These are phyloP conservation scores for Junonia oenone DNA, from an alignment of 2,888 invertebrate species.

Conservation along the genomic window DNA sequence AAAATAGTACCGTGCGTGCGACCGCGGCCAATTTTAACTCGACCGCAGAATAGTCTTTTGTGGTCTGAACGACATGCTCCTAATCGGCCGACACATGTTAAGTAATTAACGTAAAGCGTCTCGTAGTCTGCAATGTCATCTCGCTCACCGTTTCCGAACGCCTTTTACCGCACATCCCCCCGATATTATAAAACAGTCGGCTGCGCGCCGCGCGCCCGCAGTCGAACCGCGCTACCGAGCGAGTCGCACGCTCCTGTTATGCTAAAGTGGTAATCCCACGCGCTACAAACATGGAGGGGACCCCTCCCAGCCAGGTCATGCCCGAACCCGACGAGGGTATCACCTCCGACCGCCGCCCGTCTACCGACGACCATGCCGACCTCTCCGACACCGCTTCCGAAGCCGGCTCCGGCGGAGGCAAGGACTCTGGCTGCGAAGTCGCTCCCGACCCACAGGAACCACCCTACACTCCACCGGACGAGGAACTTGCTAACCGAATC, in stretches of 20 bases:
- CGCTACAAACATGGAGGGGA: slow-evolving; percentile 64
- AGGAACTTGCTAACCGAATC: slow-evolving; percentile 88
- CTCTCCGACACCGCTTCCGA: slow-evolving; percentile 84
- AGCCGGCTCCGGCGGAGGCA: slow-evolving; percentile 81
- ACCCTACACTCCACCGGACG: slow-evolving; percentile 84
- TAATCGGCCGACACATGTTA: slow-evolving; percentile 21
- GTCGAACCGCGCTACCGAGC: slow-evolving; percentile 62
- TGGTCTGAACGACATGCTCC: slow-evolving; percentile 14
- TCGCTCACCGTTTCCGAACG: slow-evolving; percentile 53
- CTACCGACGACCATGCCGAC: slow-evolving; percentile 82
- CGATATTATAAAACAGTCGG: slow-evolving; percentile 69
- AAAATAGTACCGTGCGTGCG: slow-evolving; percentile 29
- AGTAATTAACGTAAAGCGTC: slow-evolving; percentile 38
- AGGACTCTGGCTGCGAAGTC: slow-evolving; percentile 85
- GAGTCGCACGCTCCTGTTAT: slow-evolving; percentile 63
- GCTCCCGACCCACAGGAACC: slow-evolving; percentile 79
- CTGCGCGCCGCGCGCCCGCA: slow-evolving; percentile 68
- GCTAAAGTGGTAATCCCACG: slow-evolving; percentile 54
- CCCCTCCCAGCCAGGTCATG: slow-evolving; percentile 53
- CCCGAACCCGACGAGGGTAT: slow-evolving; percentile 69
- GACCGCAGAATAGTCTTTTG: slow-evolving; percentile 21
- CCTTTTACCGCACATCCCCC: slow-evolving; percentile 70
- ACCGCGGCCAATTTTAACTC: slow-evolving; percentile 26
- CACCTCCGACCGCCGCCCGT: slow-evolving; percentile 67
- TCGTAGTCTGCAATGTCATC: slow-evolving; percentile 65